Evolutionary conservation across 2,888 invertebrate species (phyloP), one percentile per base, ranked within the genome.

Genomic region (Penaeus monodon): DNA sequence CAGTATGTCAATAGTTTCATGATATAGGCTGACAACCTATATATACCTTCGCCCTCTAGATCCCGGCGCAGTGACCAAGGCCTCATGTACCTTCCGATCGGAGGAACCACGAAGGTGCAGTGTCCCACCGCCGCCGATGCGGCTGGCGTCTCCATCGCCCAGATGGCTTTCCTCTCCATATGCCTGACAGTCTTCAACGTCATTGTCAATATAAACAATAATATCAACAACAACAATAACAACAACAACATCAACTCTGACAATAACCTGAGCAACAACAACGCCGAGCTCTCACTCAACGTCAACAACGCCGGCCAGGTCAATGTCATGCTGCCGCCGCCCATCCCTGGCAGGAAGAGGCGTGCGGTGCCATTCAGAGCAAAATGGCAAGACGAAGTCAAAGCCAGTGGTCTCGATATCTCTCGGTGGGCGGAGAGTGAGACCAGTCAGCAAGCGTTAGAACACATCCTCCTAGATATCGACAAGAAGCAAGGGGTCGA

Each of bases 141-240:
- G 1, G 84, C 88, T 2, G 89, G 84, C 14, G 66, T 80, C 29
- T 80, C 85, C 70, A 66, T 89, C 38, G 38, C 85, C 64, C 89
- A 89, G 65, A 85, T 89, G 84, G 85, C 89, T 20, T 89, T 89
- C 77, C 81, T 89, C 68, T 82, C 89, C 33, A 79, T 89, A 80
- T 78, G 80, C 22, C 88, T 89, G n/a, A 86, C 89, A 14, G 73
- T 89, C 73, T 88, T 89, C 83, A 89, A 79, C 82, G 73, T 89
- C 73, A 79, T 89, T n/a, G 86, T 85, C 70, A 89, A 88, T 83
- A 64, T 89, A 70, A 80, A 44, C 78, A 89, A 89, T 84, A 89
- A 89, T 83, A 84, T 89, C 74, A 89, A 88, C 82, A 89, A 86
- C 73, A 89, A 89, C 86, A 89, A 89, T 65, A 89, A 89, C 81